Evolutionary conservation across 2,888 invertebrate genomes (phyloP).

Genomic region (Junonia oenone): DNA sequence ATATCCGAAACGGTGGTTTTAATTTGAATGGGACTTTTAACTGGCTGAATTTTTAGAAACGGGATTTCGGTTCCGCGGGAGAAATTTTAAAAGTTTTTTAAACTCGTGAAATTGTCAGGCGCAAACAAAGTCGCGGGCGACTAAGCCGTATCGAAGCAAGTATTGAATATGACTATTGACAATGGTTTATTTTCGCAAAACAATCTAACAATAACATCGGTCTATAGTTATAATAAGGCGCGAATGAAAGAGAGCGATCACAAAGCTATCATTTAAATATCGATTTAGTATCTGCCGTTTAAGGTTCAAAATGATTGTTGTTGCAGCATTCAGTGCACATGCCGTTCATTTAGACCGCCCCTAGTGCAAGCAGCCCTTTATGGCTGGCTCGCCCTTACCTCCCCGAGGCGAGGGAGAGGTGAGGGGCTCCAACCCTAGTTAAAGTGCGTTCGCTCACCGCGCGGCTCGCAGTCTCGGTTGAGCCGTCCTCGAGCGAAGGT

Average conservation of each 20-base stretch:
- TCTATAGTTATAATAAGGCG: not conserved
- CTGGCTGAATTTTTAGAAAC: no score
- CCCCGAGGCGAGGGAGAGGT: constrained; percentile 12
- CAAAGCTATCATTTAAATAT: not conserved
- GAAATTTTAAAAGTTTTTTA: no score
- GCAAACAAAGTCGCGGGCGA: no score
- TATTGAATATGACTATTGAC: not conserved
- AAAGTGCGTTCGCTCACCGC: constrained; percentile 1
- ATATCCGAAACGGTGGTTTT: no score
- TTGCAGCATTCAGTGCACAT: constrained; percentile 18
- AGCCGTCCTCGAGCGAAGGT: constrained; percentile 16
- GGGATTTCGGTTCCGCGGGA: no score
- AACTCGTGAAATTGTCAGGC: no score
- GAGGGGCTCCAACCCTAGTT: constrained; percentile 22
- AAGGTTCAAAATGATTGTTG: constrained; percentile 10
- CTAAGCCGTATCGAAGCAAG: no score
- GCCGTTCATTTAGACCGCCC: constrained; percentile 23
- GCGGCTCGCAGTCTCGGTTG: constrained; percentile 19
- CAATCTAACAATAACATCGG: not conserved
- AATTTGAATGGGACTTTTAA: no score
- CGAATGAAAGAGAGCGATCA: not conserved
- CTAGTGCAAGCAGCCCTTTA: constrained; percentile 22
- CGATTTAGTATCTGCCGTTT: not conserved
- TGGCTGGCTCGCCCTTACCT: constrained; percentile 20
- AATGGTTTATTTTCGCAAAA: not conserved